phyloP scores from a whole-genome alignment of 2,888 invertebrate species.

The Trichogramma dendrolimi region DNA sequence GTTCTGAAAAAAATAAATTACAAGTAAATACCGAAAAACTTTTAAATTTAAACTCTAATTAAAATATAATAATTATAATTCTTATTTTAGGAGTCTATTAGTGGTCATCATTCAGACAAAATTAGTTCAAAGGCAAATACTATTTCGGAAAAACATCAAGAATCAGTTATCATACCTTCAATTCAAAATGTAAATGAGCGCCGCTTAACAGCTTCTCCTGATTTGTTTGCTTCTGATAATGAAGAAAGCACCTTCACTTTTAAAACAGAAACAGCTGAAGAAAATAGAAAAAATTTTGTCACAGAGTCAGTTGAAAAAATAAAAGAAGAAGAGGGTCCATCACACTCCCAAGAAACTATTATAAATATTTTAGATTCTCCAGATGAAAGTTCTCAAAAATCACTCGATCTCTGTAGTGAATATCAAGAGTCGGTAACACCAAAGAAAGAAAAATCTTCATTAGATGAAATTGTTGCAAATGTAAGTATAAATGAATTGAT shows the following conservation, averaged over 20 bases:
- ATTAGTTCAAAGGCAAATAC: too few species aligned
- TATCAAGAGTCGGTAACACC: constrained; percentile 20
- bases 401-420: neutral
- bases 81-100: too few species aligned
- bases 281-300: neutral
- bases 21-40: too few species aligned
- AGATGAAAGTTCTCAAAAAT: neutral
- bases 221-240: constrained; percentile 33
- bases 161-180: constrained; percentile 2
- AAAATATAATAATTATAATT: too few species aligned
- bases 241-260: constrained; percentile 1
- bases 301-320: neutral
- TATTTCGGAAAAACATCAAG: too few species aligned
- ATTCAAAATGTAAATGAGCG: constrained; percentile 5
- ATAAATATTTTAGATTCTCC: too few species aligned
- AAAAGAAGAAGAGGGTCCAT: neutral
- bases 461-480: neutral
- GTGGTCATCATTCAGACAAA: too few species aligned
- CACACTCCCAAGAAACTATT: neutral
- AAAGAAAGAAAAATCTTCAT: neutral
- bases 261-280: neutral
- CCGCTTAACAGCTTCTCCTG: constrained; percentile 31
- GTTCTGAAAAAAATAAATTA: too few species aligned
- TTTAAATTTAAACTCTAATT: too few species aligned
- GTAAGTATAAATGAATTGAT: neutral